These are phyloP conservation scores for Spodoptera littoralis DNA, from an alignment of 2,888 invertebrate species.

Conservation along the genomic window DNA sequence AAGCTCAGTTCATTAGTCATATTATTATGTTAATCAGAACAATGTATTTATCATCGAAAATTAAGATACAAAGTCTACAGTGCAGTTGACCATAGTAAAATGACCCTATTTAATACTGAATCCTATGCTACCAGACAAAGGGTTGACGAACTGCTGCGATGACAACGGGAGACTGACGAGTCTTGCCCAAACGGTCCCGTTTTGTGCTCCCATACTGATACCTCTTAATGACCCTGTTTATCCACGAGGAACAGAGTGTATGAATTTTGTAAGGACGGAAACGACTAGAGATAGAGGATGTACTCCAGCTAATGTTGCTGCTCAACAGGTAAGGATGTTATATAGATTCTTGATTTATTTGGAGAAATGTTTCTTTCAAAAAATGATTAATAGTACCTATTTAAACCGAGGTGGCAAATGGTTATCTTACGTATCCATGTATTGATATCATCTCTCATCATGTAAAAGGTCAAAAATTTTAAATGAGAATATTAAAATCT, in stretches of 20 bases:
- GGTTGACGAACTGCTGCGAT: conserved; percentile 76
- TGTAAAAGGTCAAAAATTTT: no score
- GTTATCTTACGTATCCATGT: no score
- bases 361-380: no score
- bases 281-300: conserved; percentile 91
- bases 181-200: conserved; percentile 72
- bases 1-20: no score
- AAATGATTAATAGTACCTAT: no score
- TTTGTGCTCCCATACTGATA: conserved; percentile 79
- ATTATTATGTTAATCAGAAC: no score
- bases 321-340: conserved; percentile 90
- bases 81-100: no score
- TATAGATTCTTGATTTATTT: not conserved
- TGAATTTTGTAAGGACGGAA: conserved; percentile 92
- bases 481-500: no score
- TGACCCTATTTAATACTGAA: not conserved
- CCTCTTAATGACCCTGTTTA: conserved; percentile 83
- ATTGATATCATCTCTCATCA: no score
- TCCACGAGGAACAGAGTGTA: conserved; percentile 89
- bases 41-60: no score
- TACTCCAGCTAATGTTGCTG: conserved; percentile 89
- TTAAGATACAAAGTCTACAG: no score
- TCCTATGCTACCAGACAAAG: conserved; percentile 67
- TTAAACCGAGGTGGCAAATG: no score
- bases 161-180: conserved; percentile 73